These are phyloP conservation scores for Platyscapa corneri DNA, from an alignment of 1,140 invertebrate species.

Conservation along the genomic window DNA sequence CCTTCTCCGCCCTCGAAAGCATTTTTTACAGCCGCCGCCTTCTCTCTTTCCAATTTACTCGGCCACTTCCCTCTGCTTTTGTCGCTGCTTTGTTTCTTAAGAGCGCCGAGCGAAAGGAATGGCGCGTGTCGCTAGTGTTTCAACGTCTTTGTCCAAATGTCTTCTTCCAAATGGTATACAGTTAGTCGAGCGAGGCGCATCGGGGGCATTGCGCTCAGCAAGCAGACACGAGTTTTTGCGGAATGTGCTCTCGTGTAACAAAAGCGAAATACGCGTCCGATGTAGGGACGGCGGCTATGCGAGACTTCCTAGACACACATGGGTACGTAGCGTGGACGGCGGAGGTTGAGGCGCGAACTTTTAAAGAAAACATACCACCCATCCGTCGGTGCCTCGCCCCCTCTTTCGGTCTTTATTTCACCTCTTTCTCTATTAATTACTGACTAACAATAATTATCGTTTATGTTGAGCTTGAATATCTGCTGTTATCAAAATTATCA, in stretches of 20 bases:
- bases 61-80: not conserved
- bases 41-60: slow-evolving; percentile 30
- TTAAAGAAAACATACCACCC: slow-evolving; percentile 34
- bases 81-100: not conserved
- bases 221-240: slow-evolving; percentile 30
- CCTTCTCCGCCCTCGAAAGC: too few relatives aligned
- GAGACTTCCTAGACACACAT: not conserved
- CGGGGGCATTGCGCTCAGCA: not conserved
- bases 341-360: not conserved
- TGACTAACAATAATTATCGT: too few relatives aligned
- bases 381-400: not conserved
- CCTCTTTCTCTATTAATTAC: not conserved
- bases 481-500: too few relatives aligned
- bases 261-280: slow-evolving; percentile 41
- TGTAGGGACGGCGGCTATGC: slow-evolving; percentile 22
- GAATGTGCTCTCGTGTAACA: slow-evolving; percentile 49
- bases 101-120: not conserved
- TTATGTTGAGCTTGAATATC: too few relatives aligned
- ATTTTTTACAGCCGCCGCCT: too few relatives aligned
- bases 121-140: not conserved
- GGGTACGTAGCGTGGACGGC: not conserved
- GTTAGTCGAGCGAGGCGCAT: too few relatives aligned
- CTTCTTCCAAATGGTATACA: not conserved
- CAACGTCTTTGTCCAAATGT: not conserved
- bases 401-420: not conserved